Base-by-base conservation (phyloP, 2,797 vertebrate species). In the Hylomyscus alleni region DNA sequence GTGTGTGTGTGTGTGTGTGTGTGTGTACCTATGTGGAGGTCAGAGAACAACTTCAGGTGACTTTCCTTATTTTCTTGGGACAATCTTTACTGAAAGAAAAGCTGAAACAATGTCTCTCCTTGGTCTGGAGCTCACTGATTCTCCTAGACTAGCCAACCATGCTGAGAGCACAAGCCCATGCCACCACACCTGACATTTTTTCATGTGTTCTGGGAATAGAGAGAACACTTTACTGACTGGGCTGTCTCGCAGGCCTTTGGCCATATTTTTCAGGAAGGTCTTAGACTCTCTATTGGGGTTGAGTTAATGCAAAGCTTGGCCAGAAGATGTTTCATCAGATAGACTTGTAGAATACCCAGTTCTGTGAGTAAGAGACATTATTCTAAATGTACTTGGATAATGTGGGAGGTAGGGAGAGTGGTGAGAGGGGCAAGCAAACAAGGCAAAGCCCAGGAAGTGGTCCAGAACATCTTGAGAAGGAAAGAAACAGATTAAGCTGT, bases 331-430 rank as follows among this genome's bases (percentile, higher is more conserved):
- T 88, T 95, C 94, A 31, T 89, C 85, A 87, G 54, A n/a, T 19
- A 77, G 24, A 3, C 14, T 8, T 58, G 17, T 89, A 94, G 62
- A 89, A 37, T 89, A 77, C 1, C 31, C 24, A 88, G 26, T 93
- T n/a, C 62, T 80, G 29, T 86, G 73, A 83, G 34, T 83, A 81
- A 94, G 40, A 87, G 15, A 7, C 14, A 69, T 93, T 47, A 62
- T 87, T 60, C 58, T 72, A 69, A 86, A 62, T 95, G 58, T 90
- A 77, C 47, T 34, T 97, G 77, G 37, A 12, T 37, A 62, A 60
- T 34, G 1, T 90, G 76, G 73, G 60, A 69, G 60, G 77, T 24
- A 22, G 47, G n/a, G 34, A 19, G 14, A 13, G 34, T 1, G 5
- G 11, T 17, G 31, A 93, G 17, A 93, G 9, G 12, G 52, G 5